Conservation (phyloP, 1,140 invertebrate species). For the Armadillidium nasatum region DNA sequence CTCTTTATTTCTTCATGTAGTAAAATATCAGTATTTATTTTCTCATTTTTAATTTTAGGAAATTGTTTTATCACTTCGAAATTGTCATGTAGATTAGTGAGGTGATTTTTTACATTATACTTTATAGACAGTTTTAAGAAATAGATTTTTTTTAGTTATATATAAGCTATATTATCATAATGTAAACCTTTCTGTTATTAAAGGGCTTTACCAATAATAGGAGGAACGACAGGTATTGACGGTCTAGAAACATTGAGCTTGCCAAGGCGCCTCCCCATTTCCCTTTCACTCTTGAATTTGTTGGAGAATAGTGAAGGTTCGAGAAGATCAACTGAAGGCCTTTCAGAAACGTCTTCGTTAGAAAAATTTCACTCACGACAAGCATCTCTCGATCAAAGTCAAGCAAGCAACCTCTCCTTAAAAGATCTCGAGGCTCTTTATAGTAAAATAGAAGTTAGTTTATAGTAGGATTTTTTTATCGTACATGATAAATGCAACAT, state of each 20-base stretch:
- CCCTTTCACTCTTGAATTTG: constrained; percentile 38
- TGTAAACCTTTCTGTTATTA: constrained; percentile 1
- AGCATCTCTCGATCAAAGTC: constrained; percentile 28
- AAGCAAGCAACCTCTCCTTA: constrained; percentile 14
- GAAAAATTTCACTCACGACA: constrained; percentile 37
- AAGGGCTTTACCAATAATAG: constrained; percentile 35
- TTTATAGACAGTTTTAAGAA: too few relatives aligned
- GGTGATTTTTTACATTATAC: too few relatives aligned
- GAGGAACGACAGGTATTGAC: constrained; percentile 27
- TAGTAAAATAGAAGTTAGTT: constrained; percentile 32
- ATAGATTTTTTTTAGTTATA: too few relatives aligned
- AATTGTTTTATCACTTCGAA: too few relatives aligned
- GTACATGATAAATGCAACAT: too few relatives aligned
- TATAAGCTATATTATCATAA: background rate
- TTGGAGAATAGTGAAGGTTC: constrained; percentile 43
- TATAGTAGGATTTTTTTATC: too few relatives aligned
- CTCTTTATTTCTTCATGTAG: too few relatives aligned
- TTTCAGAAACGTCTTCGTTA: constrained; percentile 34
- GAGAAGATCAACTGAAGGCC: constrained; percentile 34
- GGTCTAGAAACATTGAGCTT: constrained; percentile 22
- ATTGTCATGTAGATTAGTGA: too few relatives aligned
- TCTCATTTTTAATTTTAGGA: too few relatives aligned
- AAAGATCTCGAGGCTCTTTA: constrained; percentile 30
- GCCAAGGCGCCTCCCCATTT: constrained; percentile 36
- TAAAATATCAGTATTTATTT: too few relatives aligned